Base-by-base conservation (phyloP, 2,888 invertebrate genomes). In the Uropetala carovei region DNA sequence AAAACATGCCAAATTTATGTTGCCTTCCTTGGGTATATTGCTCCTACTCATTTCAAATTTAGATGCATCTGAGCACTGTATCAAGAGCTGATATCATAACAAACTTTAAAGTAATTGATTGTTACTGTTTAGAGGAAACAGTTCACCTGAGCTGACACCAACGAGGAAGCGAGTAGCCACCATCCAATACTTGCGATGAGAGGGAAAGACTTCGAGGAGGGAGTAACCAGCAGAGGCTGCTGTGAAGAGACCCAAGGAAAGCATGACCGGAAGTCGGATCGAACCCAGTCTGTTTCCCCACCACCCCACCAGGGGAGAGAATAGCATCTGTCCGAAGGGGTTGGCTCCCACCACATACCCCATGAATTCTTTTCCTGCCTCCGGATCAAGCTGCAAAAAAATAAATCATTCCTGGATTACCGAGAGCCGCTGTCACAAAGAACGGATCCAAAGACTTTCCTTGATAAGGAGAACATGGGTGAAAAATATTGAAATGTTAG, bases 341-440 rank as follows among this genome's bases (percentile, higher is more conserved):
- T 98, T 98, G 57, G 98, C 98, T 64, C 98, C 98, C 92, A 98
- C 98, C 91, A 98, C 97, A 94, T 97, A 96, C 10, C 98, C 98
- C 96, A 98, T 97, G 94, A 97, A 97, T 95, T 97, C 98, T 95
- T 98, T 98, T 93, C 97, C 97, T 10, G 98, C 97, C 58, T 96
- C 96, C 92, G 97, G 97, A 95, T 98, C 98, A 95, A 98, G 95
- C 98, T 98, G 95, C 92, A 86, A 96, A 95, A 92, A 93, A 92
- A 56, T 84, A 91, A 92, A 92, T 58, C 43, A 43, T 43, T 43
- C 43, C 43, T 5, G 5, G 43, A 43, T 43, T 43, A 43, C 1
- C 43, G 43, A 43, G 43, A 43, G 43, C 5, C 5, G 43, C 43
- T 43, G 43, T 43, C 43, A 43, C 43, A 5, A 43, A 43, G 43